Percentiles rank a stretch among this genome's conserved stretches.
phyloP scores from a whole-genome alignment of 2,888 invertebrate genomes.

The Meghimatium bilineatum region DNA sequence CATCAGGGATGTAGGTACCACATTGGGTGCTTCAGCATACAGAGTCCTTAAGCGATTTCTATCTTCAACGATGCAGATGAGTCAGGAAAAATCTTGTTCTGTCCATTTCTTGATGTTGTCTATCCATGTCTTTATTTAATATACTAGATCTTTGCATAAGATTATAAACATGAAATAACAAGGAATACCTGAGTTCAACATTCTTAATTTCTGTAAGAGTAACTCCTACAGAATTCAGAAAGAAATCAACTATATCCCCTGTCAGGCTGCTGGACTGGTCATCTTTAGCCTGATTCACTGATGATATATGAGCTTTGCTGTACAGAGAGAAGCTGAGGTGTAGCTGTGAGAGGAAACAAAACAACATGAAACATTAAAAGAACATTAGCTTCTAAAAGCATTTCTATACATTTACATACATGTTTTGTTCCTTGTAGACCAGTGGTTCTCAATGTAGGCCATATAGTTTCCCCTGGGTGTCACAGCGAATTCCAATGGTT shows the following conservation, averaged over 20 bases:
- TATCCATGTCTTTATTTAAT: too few relatives aligned
- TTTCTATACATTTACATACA: background rate
- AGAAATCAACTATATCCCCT: slow-evolving; percentile 82
- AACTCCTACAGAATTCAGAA: slow-evolving; percentile 83
- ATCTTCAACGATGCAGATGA: too few relatives aligned
- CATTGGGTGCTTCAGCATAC: too few relatives aligned
- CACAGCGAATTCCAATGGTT: too few relatives aligned
- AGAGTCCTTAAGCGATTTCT: too few relatives aligned
- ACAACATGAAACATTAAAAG: background rate
- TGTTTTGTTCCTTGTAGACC: background rate
- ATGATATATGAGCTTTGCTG: slow-evolving; percentile 73
- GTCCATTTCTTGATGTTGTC: too few relatives aligned
- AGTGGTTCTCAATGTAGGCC: too few relatives aligned
- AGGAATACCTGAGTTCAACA: slow-evolving; percentile 81
- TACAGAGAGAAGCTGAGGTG: slow-evolving; percentile 81
- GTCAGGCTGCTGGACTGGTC: slow-evolving; percentile 76
- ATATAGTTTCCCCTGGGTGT: too few relatives aligned
- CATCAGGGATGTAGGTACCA: too few relatives aligned
- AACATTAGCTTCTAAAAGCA: background rate
- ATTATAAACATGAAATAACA: background rate
- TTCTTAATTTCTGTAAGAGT: slow-evolving; percentile 83
- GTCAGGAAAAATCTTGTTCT: too few relatives aligned
- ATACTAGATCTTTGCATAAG: too few relatives aligned
- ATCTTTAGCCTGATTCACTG: background rate
- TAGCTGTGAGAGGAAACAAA: slow-evolving; percentile 75